These are phyloP conservation scores for Tenualosa thibaudeaui DNA, from an alignment of 2,797 vertebrate species.

Conservation along the genomic window DNA sequence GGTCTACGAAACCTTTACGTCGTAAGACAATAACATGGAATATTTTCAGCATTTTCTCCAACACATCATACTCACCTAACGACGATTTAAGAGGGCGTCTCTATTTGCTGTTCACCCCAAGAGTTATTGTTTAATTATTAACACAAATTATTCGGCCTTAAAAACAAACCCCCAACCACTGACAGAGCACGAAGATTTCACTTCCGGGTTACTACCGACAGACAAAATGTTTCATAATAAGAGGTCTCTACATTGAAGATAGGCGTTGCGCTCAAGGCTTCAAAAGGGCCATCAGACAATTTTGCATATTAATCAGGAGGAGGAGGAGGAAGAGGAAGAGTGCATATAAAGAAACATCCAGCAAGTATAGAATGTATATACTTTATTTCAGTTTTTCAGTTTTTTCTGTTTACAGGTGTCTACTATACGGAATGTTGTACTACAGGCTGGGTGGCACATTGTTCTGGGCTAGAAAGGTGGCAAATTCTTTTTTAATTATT, in stretches of 20 bases:
- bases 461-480: conserved; percentile 38
- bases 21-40: neutral
- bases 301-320: no score
- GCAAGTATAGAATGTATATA: conserved; percentile 47
- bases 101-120: neutral
- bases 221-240: neutral
- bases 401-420: conserved; percentile 40
- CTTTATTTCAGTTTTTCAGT: conserved; percentile 61
- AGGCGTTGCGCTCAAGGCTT: no score
- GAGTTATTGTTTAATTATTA: conserved; percentile 34
- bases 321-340: no score
- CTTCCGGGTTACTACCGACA: neutral
- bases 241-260: no score
- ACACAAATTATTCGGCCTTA: conserved; percentile 21
- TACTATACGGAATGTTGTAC: conserved; percentile 52
- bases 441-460: conserved; percentile 44
- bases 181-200: neutral
- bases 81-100: neutral
- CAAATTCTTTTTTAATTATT: conserved; percentile 45
- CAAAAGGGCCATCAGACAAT: no score
- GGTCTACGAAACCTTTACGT: neutral
- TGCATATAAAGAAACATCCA: neutral
- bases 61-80: neutral
- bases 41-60: neutral
- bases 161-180: conserved; percentile 18